phyloP scores from a whole-genome alignment of 2,797 vertebrate species.

The Aulostomus chinensis region DNA sequence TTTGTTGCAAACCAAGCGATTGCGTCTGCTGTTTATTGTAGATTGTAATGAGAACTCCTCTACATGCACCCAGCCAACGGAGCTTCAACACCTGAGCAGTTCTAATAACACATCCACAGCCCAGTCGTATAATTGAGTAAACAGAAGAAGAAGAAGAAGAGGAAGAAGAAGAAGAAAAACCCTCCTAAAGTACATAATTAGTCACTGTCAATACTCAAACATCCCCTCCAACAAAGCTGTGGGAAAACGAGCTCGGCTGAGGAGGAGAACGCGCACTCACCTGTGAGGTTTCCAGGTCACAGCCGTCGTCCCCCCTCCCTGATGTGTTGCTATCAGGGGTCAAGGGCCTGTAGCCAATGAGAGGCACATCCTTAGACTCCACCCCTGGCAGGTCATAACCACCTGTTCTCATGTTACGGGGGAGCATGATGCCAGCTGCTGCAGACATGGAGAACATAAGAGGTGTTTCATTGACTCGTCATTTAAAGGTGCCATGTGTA shows the following conservation, averaged over 20 bases:
- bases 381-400: conserved; percentile 79
- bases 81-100: no score
- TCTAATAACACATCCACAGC: no score
- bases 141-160: no score
- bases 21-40: no score
- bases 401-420: conserved; percentile 73
- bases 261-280: conserved; percentile 51
- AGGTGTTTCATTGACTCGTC: neutral
- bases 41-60: no score
- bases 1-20: no score
- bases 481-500: no score
- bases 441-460: conserved; percentile 7
- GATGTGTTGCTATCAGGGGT: conserved; percentile 55
- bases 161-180: no score
- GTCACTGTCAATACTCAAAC: neutral
- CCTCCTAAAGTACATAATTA: no score
- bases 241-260: neutral
- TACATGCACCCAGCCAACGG: no score
- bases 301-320: conserved; percentile 30
- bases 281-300: conserved; percentile 58
- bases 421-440: conserved; percentile 72
- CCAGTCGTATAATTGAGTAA: no score
- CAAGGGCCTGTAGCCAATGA: conserved; percentile 79
- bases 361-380: conserved; percentile 75
- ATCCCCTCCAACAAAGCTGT: no score